Conservation (phyloP, 2,888 invertebrate species). For the Mycalesis mineus region DNA sequence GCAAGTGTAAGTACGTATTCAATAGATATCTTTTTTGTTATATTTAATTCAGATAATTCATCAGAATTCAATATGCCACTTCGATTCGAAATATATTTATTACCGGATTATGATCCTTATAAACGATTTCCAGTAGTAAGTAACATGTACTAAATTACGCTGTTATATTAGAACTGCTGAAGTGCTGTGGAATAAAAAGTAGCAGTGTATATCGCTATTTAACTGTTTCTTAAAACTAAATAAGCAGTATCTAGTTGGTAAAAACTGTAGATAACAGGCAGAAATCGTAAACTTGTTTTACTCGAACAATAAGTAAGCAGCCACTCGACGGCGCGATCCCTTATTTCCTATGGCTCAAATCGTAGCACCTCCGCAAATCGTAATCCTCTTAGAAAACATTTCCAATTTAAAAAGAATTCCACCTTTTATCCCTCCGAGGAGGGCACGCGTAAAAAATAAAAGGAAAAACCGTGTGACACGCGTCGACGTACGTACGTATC, state of each 20-base stretch:
- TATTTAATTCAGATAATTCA: no score
- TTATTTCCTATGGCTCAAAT: conserved; percentile 55
- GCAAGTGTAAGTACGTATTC: no score
- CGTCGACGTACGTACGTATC: conserved; percentile 36
- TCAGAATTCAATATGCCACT: no score
- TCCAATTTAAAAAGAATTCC: conserved; percentile 79
- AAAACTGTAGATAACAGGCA: no score
- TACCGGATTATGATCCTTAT: no score
- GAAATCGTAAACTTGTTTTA: conserved; percentile 45
- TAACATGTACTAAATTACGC: no score
- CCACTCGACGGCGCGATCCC: conserved; percentile 56
- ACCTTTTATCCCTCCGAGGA: conserved; percentile 71
- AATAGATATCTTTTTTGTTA: not conserved
- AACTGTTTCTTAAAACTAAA: not conserved
- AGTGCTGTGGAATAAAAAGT: no score
- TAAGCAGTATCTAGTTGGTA: not conserved
- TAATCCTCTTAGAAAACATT: conserved; percentile 79
- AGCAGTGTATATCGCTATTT: no score
- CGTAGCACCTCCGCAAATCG: conserved; percentile 73
- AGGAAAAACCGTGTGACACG: conserved; percentile 71
- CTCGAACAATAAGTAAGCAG: conserved; percentile 45
- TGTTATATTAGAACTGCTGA: no score
- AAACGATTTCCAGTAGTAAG: no score
- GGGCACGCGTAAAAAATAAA: conserved; percentile 76
- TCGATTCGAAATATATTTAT: no score